Evolutionary conservation across 2,797 vertebrate species (phyloP), one percentile per base, ranked within the genome.

Genomic region (Sebastes goodei): DNA sequence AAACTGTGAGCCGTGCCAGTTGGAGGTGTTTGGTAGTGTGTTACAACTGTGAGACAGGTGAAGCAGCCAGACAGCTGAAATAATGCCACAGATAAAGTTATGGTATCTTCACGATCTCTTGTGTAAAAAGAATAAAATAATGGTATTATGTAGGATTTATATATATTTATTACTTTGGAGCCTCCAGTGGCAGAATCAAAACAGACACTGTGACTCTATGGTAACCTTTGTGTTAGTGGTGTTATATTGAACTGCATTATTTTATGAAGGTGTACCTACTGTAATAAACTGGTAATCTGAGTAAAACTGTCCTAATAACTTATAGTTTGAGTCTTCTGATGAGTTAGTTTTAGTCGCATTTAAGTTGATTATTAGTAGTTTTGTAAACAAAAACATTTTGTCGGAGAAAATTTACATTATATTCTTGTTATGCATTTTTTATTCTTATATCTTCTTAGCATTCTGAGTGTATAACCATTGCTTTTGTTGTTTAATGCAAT

Each of bases 1-100:
- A 71, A 75, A 77, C 72, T 88, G 81, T 80, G 81, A 86, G 73
- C 73, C 73, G 63, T 83, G 67, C 65, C 70, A 53, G 38, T 53
- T 59, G 77, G 64, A 80, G 59, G 59, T 76, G 60, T 78, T 84
- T 57, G 74, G 69, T 63, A 27, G 74, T 33, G 61, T 27, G 53
- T 82, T 76, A 57, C 29, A 46, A 35, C 70, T 74, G 72, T 23
- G 66, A 88, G 62, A 70, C 76, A 82, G 78, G 64, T 70, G 62
- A 85, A 69, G 57, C 14, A 86, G 53, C 15, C 27, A 21, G 20
- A 42, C n/a, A 27, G 68, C 14, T 15, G n/a, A 27, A 78, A 72
- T 66, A 49, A 66, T 65, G 66, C n/a, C 62, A 60, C 23, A 67
- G 71, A 78, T 27, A 73, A 65, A 69, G 20, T n/a, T 60, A 38